These are phyloP conservation scores for Mycteria americana DNA, from an alignment of 2,797 vertebrate species.

Conservation along the genomic window DNA sequence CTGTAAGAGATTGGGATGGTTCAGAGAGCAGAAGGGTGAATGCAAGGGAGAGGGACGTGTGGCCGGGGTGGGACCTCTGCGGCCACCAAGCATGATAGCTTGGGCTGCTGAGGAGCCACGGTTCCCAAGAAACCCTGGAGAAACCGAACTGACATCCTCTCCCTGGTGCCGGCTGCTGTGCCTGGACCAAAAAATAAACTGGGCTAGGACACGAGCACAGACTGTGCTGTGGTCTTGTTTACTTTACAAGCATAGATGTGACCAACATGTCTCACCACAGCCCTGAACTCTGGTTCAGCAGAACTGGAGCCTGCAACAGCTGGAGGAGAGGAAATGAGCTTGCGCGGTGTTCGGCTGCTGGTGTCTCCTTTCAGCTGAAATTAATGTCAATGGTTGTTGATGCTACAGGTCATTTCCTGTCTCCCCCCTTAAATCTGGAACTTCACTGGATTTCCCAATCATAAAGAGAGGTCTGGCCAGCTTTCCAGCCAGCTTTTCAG, in stretches of 20 bases:
- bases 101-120: neutral
- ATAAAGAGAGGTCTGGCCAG: conserved; percentile 9
- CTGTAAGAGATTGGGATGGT: neutral
- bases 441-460: conserved; percentile 8
- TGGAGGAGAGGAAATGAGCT: conserved; percentile 39
- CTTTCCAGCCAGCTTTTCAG: conserved; percentile 3
- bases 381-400: conserved; percentile 8
- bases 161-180: fast-evolving
- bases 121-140: neutral
- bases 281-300: neutral
- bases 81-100: neutral
- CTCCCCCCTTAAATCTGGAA: neutral
- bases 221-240: neutral
- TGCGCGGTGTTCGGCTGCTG: fast-evolving
- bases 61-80: neutral
- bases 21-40: neutral
- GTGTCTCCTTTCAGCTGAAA: conserved; percentile 28
- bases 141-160: neutral
- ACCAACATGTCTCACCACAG: neutral
- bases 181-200: neutral
- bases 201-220: fast-evolving
- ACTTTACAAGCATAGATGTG: neutral
- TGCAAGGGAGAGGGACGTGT: neutral
- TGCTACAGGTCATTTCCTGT: conserved; percentile 42
- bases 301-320: neutral